A percentile compares a stretch with the other conserved stretches of the same genome.
These are phyloP conservation scores for Acrobasis suavella DNA, from an alignment of 2,888 invertebrate species.

Conservation along the genomic window DNA sequence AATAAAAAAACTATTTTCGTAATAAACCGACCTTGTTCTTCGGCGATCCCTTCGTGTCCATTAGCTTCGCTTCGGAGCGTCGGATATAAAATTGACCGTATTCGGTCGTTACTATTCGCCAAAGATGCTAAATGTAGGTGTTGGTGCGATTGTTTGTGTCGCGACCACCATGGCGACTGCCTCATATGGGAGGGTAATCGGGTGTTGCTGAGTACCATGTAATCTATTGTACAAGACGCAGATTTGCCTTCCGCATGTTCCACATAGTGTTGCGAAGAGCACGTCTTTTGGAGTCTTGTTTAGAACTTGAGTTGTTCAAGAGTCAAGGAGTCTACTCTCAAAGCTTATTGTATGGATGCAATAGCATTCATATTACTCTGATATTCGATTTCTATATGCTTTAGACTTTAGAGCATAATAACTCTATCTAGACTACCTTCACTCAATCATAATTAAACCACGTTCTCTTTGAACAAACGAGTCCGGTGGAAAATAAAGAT, in stretches of 20 bases:
- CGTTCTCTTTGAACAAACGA: no score
- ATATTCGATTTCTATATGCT: no score
- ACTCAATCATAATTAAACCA: no score
- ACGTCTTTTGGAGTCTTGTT: neutral
- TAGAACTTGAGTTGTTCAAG: neutral
- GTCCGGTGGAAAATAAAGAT: no score
- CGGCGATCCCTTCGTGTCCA: constrained; percentile 41
- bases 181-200: constrained; percentile 37
- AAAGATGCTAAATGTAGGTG: constrained; percentile 17
- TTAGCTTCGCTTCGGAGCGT: constrained; percentile 42
- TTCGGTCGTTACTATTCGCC: constrained; percentile 26
- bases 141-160: constrained; percentile 3
- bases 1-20: constrained; percentile 30
- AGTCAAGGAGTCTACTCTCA: no score
- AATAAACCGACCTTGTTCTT: constrained; percentile 46
- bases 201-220: constrained; percentile 44
- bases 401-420: no score
- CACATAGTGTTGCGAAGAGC: constrained; percentile 37
- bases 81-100: constrained; percentile 30
- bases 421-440: no score
- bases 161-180: constrained; percentile 19
- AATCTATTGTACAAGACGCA: constrained; percentile 40
- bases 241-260: constrained; percentile 48
- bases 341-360: no score
- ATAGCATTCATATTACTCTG: no score